A percentile compares a stretch with the other conserved stretches of the same genome.
phyloP scores from a whole-genome alignment of 2,888 invertebrate species.

The Frankliniella fusca region DNA sequence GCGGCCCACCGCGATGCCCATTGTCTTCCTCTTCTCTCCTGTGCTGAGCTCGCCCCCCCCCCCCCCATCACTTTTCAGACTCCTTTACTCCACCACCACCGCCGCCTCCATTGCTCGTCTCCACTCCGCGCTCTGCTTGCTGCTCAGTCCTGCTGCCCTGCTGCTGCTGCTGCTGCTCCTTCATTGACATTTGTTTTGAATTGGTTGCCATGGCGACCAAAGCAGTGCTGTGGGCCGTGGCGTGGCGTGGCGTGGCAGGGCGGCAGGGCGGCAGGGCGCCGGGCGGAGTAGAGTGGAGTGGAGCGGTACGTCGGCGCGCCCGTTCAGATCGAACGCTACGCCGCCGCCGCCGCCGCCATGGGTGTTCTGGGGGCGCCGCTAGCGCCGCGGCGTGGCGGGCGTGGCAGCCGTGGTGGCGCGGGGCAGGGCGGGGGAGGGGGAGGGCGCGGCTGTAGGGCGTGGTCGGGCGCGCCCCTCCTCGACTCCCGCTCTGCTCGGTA shows the following conservation, averaged over 20 bases:
- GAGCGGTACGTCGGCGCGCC: background rate
- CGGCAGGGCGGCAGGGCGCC: background rate
- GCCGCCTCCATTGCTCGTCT: background rate
- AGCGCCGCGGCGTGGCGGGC: background rate
- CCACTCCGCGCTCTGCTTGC: background rate
- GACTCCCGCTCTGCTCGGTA: too few relatives aligned
- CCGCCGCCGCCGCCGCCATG: background rate
- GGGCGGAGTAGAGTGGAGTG: background rate
- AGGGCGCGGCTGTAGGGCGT: background rate
- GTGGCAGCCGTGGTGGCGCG: too few relatives aligned
- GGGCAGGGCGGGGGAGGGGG: background rate
- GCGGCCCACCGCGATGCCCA: too few relatives aligned
- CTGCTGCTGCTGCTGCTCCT: background rate
- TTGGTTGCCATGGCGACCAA: slow-evolving; percentile 19
- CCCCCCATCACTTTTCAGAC: background rate
- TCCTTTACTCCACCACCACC: background rate
- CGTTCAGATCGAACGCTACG: background rate
- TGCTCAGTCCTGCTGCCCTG: too few relatives aligned
- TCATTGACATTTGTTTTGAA: slow-evolving; percentile 11
- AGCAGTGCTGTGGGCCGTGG: slow-evolving; percentile 7
- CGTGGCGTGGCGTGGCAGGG: background rate
- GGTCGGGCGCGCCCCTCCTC: background rate
- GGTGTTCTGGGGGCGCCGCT: background rate
- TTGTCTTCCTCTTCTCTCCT: too few relatives aligned
- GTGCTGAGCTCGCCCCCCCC: background rate